A percentile compares a stretch with the other conserved stretches of the same genome.
Evolutionary conservation across 2,888 invertebrate species (phyloP).

Genomic region (Drosophila meridiana): DNA sequence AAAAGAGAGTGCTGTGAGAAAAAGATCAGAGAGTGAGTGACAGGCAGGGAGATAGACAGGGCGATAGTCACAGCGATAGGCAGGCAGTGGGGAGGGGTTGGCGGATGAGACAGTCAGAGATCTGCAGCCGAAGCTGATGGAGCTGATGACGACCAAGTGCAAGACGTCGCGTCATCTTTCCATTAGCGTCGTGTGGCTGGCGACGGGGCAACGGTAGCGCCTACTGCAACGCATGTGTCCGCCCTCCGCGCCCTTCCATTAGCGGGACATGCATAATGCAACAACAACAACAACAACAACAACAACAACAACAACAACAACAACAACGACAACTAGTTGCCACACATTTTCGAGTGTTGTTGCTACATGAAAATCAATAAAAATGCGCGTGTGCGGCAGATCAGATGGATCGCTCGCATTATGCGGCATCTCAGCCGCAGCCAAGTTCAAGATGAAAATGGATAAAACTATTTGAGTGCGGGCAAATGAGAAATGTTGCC

Average conservation of each 20-base stretch:
- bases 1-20: neutral
- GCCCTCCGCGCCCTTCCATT: slow-evolving; percentile 73
- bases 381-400: slow-evolving; percentile 72
- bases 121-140: neutral
- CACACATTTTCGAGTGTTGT: slow-evolving; percentile 54
- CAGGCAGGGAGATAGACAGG: neutral
- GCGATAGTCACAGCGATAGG: neutral
- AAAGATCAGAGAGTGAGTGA: neutral
- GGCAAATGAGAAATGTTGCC: slow-evolving; percentile 62
- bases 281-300: slow-evolving; percentile 12
- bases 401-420: slow-evolving; percentile 38
- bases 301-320: neutral
- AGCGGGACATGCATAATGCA: slow-evolving; percentile 53
- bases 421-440: neutral
- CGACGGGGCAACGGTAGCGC: slow-evolving; percentile 43
- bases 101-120: neutral
- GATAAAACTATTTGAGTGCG: neutral
- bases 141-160: slow-evolving; percentile 45
- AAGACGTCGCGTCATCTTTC: slow-evolving; percentile 64
- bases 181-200: slow-evolving; percentile 74
- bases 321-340: slow-evolving; percentile 27
- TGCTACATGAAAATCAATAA: slow-evolving; percentile 71
- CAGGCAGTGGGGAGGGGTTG: neutral
- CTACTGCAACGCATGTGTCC: slow-evolving; percentile 18
- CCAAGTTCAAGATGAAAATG: slow-evolving; percentile 51